Percentiles rank a stretch among this genome's conserved stretches.
Evolutionary conservation across 2,113 vertebrate species (phyloP).

Genomic region (Notiomystis cincta): DNA sequence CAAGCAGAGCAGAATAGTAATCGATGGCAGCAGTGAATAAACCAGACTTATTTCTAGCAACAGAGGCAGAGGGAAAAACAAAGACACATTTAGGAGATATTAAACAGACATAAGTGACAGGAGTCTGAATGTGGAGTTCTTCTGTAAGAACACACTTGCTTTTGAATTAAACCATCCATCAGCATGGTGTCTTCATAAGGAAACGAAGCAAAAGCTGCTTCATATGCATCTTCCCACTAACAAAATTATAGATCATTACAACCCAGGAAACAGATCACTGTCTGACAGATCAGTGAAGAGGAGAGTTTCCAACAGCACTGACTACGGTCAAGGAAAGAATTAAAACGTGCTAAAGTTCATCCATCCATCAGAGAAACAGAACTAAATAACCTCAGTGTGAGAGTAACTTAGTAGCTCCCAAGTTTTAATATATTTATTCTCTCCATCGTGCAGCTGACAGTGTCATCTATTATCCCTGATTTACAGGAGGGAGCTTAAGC

Average conservation of each 20-base stretch:
- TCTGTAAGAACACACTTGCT: not conserved
- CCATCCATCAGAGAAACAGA: not conserved
- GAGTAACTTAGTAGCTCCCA: not conserved
- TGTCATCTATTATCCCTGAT: not conserved
- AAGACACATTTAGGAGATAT: not conserved
- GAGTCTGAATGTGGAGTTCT: not conserved
- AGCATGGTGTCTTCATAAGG: not conserved
- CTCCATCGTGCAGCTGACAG: not conserved
- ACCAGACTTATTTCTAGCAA: not conserved
- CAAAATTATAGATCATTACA: not conserved
- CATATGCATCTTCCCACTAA: slow-evolving; percentile 1
- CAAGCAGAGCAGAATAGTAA: not conserved
- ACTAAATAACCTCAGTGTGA: not conserved
- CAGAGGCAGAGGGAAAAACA: not conserved
- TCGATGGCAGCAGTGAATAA: not conserved
- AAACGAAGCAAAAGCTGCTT: not conserved
- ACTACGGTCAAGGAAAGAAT: not conserved
- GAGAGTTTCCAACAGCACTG: not conserved
- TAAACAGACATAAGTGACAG: not conserved
- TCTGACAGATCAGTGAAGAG: not conserved
- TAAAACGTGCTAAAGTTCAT: not conserved
- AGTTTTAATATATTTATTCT: not conserved
- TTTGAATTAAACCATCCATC: slow-evolving; percentile 16
- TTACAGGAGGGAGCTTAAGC: not conserved
- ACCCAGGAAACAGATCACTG: not conserved